Evolutionary conservation across 2,797 vertebrate genomes (phyloP), one percentile per base, ranked within the genome.

Genomic region (Orestias chungarensis): DNA sequence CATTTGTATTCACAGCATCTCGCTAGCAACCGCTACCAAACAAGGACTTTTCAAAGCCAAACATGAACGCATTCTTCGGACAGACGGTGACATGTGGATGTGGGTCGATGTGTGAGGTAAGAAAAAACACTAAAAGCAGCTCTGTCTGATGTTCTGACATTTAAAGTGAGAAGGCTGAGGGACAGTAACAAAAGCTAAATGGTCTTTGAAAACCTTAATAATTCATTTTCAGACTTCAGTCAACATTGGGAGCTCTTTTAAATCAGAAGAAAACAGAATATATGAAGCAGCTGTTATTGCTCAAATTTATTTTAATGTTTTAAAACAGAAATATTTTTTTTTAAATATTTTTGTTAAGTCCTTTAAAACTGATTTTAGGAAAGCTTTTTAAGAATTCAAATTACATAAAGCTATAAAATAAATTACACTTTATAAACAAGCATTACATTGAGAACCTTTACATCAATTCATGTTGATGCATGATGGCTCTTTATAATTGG

Each of bases 1-100:
- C 64, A 92, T 90, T 89, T 87, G 76, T 79, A 89, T 88, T 86
- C 86, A 80, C 40, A 81, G 73, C 76, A 78, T 69, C 78, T 73
- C 86, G 69, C 78, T 79, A 76, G 82, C 83, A 76, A 82, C 64
- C 74, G 80, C 70, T 52, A 71, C 82, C 73, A 69, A 62, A 67
- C 44, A 55, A 86, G 73, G 85, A 67, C 72, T 83, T 77, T 82
- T 76, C 79, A 84, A 74, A 79, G 80, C 52, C 49, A 25, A 6
- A n/a, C 46, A 0, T 33, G 64, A 43, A 31, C 78, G 69, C 65
- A 68, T 15, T 17, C 42, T 3, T 15, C 0, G 0, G 12, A 11
- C 33, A 12, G 54, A 46, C 11, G 50, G 11, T 23, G 3, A 65
- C 0, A 14, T 14, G 38, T 9, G 47, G 35, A 43, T 50, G 47